Conservation (phyloP, 1,140 invertebrate genomes). For the Triops cancriformis region DNA sequence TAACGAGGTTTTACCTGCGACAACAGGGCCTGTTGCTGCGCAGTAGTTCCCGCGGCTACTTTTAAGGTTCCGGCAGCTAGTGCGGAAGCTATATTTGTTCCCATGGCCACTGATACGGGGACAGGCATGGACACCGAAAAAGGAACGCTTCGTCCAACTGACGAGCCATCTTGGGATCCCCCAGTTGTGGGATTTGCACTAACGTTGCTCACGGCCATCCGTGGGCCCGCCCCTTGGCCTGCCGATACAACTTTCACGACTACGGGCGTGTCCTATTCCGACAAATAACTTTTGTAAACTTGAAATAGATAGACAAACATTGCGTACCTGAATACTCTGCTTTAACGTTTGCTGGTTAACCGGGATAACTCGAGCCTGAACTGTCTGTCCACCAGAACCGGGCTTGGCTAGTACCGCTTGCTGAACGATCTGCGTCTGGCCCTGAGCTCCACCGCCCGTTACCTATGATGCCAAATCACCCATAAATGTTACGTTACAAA, state of each 20-base stretch:
- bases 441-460: neutral
- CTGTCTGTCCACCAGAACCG: constrained; percentile 27
- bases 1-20: constrained; percentile 33
- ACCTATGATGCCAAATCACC: neutral
- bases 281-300: neutral
- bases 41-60: constrained; percentile 30
- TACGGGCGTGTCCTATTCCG: neutral
- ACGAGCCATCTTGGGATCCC: constrained; percentile 28
- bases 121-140: neutral
- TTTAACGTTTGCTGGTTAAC: constrained; percentile 43
- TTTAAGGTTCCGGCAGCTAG: constrained; percentile 35
- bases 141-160: neutral
- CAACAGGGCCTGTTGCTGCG: constrained; percentile 36
- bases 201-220: neutral
- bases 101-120: constrained; percentile 19
- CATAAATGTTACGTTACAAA: neutral
- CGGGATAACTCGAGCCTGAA: constrained; percentile 45
- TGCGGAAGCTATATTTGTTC: constrained; percentile 31
- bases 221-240: neutral
- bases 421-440: constrained; percentile 44
- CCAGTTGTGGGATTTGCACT: constrained; percentile 32
- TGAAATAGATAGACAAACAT: neutral
- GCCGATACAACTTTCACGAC: constrained; percentile 2
- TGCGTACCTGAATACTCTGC: constrained; percentile 48
- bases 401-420: constrained; percentile 38